Percentiles rank a stretch among this genome's conserved stretches.
Conservation (phyloP, 2,888 invertebrate genomes). For the Suillia variegata region DNA sequence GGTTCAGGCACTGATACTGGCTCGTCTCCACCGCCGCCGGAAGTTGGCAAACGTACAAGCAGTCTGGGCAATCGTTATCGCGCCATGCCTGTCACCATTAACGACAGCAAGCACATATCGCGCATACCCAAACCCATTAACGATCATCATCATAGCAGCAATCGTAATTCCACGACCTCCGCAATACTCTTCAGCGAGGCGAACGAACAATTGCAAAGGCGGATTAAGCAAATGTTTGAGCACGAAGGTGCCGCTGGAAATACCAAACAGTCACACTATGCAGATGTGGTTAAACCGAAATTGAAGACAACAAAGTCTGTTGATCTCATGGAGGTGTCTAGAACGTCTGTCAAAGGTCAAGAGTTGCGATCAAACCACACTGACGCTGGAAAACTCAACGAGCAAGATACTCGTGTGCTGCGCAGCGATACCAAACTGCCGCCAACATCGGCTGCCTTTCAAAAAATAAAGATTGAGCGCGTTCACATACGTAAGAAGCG, state of each 20-base stretch:
- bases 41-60: background rate
- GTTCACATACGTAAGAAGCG: conserved; percentile 56
- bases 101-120: conserved; percentile 20
- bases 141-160: conserved; percentile 1
- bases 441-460: conserved; percentile 19
- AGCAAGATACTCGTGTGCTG: background rate
- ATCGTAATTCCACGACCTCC: conserved; percentile 17
- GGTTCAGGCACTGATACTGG: conserved; percentile 17
- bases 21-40: background rate
- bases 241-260: conserved; percentile 28
- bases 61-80: conserved; percentile 2
- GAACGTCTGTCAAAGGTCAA: conserved; percentile 11
- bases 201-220: conserved; percentile 39
- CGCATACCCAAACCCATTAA: conserved; percentile 42
- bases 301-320: background rate
- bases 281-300: background rate
- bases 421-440: conserved; percentile 19
- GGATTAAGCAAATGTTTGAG: conserved; percentile 44
- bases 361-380: background rate
- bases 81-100: background rate
- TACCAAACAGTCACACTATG: conserved; percentile 4
- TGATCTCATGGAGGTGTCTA: conserved; percentile 36
- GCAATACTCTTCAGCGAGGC: conserved; percentile 34
- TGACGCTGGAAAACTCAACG: conserved; percentile 12
- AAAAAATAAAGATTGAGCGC: conserved; percentile 45